phyloP scores from a whole-genome alignment of 1,140 invertebrate genomes.

The Colletes gigas region DNA sequence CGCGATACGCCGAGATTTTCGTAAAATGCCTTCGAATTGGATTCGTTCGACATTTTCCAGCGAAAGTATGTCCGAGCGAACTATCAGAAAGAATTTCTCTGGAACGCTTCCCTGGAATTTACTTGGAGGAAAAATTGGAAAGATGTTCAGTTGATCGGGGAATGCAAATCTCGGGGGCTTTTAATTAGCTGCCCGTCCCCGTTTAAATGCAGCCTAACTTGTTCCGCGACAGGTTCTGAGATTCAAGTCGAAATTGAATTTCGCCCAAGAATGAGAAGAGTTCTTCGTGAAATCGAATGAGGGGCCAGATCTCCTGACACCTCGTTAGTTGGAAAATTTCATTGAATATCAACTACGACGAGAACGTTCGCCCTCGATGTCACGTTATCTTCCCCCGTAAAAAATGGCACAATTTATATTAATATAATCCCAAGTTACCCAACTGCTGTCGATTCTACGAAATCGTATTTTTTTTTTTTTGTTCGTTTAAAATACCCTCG shows the following conservation, averaged over 20 bases:
- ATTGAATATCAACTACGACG: conserved; percentile 57
- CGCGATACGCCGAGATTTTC: too few species aligned
- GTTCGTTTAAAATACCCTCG: too few species aligned
- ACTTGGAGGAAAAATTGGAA: conserved; percentile 12
- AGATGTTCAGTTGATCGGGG: conserved; percentile 41
- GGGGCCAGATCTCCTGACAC: conserved; percentile 52
- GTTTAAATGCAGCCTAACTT: conserved; percentile 42
- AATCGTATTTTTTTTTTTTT: not conserved
- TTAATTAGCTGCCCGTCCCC: conserved; percentile 59
- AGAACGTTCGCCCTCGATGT: conserved; percentile 50
- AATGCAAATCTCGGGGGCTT: conserved; percentile 61
- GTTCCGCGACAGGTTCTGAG: conserved; percentile 54
- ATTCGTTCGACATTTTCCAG: not conserved
- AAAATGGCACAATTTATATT: conserved; percentile 45
- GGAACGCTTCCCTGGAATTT: conserved; percentile 14
- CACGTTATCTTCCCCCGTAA: conserved; percentile 43
- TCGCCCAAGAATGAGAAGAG: conserved; percentile 63
- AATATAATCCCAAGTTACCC: conserved; percentile 18
- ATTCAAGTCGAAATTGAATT: conserved; percentile 65
- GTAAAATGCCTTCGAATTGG: not conserved
- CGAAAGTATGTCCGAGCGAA: not conserved
- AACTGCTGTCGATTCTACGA: not conserved
- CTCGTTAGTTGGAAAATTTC: conserved; percentile 65
- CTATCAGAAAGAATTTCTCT: not conserved
- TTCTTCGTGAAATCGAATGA: conserved; percentile 66